phyloP scores from a whole-genome alignment of 2,888 invertebrate species.

The Coleophora flavipennella region DNA sequence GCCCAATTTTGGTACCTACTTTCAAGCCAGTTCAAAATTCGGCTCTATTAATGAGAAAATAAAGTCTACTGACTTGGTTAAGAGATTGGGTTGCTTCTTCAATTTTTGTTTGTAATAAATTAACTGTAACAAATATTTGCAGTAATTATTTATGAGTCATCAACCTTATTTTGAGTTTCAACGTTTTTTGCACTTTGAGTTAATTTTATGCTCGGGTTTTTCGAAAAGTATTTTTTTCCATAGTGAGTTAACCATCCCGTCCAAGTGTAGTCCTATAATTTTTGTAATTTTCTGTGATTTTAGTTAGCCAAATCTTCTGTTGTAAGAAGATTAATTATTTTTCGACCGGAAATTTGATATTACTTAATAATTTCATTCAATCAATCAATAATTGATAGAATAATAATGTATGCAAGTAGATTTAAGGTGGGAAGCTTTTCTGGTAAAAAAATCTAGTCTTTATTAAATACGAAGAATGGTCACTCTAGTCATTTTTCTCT shows the following conservation, averaged over 20 bases:
- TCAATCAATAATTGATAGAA: conserved; percentile 32
- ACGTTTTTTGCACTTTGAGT: conserved; percentile 7
- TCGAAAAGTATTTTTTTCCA: conserved; percentile 28
- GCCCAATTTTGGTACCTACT: conserved; percentile 61
- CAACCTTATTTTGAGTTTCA: too few relatives aligned
- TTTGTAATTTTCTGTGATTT: conserved; percentile 18
- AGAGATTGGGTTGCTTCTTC: too few relatives aligned
- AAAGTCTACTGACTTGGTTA: too few relatives aligned
- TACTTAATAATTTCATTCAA: conserved; percentile 27
- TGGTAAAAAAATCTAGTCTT: conserved; percentile 16
- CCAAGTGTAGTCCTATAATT: conserved; percentile 46
- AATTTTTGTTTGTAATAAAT: too few relatives aligned
- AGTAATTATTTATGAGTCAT: too few relatives aligned
- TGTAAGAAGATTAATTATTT: conserved; percentile 30
- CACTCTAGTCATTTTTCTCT: conserved; percentile 39
- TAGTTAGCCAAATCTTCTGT: conserved; percentile 25
- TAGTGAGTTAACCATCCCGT: conserved; percentile 64
- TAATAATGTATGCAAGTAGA: conserved; percentile 17
- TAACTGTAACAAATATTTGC: too few relatives aligned
- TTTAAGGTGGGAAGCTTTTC: conserved; percentile 10
- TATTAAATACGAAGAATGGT: conserved; percentile 19
- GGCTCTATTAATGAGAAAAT: too few relatives aligned
- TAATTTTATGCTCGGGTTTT: conserved; percentile 27
- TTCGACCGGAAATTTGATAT: conserved; percentile 22
- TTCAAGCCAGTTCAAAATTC: too few relatives aligned